A percentile compares a stretch with the other conserved stretches of the same genome.
Conservation (phyloP, 2,797 vertebrate species). For the Sparus aurata region DNA sequence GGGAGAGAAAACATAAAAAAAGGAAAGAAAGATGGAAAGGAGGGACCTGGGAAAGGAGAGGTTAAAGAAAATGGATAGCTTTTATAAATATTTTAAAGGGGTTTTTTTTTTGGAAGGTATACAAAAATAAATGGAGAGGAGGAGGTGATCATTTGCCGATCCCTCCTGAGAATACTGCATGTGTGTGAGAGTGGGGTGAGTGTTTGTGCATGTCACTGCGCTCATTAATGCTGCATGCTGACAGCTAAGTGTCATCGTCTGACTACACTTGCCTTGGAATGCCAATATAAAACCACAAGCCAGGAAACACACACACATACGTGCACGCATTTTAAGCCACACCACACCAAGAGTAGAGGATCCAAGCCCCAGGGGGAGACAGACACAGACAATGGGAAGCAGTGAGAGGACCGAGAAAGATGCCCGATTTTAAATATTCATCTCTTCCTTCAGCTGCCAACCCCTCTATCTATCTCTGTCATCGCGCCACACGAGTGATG, state of each 20-base stretch:
- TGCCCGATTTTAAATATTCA: conserved; percentile 77
- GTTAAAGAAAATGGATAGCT: conserved; percentile 19
- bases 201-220: conserved; percentile 71
- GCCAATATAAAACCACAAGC: conserved; percentile 74
- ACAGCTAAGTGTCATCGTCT: conserved; percentile 80
- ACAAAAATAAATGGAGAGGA: conserved; percentile 61
- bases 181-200: conserved; percentile 56
- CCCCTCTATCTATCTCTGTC: conserved; percentile 66
- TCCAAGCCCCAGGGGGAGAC: conserved; percentile 64
- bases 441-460: conserved; percentile 76
- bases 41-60: conserved; percentile 16
- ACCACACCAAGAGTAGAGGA: conserved; percentile 57
- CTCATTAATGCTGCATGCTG: conserved; percentile 83
- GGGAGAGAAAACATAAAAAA: background rate
- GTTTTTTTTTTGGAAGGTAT: conserved; percentile 26
- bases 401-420: conserved; percentile 65
- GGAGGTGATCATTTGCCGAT: conserved; percentile 66
- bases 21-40: background rate
- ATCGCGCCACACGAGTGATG: conserved; percentile 43
- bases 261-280: conserved; percentile 75
- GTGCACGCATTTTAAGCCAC: conserved; percentile 32
- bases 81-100: conserved; percentile 22
- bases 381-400: conserved; percentile 67
- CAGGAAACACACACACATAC: conserved; percentile 38
- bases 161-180: conserved; percentile 43